phyloP scores from a whole-genome alignment of 2,113 vertebrate species.

The Motacilla tschutschensis region DNA sequence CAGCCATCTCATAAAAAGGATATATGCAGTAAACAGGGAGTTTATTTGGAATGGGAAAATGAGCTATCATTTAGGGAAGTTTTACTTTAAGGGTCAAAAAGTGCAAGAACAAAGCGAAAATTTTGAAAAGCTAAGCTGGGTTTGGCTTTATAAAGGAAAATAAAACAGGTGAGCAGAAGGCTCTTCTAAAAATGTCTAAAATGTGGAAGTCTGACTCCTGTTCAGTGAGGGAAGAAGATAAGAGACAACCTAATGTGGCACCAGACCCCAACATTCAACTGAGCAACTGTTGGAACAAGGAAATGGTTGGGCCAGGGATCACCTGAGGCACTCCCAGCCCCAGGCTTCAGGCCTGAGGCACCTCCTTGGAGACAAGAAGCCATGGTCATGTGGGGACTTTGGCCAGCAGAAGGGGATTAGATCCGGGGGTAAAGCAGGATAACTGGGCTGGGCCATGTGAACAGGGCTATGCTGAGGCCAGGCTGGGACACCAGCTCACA shows the following conservation, averaged over 20 bases:
- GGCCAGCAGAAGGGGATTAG: accelerated
- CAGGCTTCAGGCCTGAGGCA: not conserved
- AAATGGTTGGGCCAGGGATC: not conserved
- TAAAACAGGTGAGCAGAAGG: not conserved
- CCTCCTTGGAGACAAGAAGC: accelerated
- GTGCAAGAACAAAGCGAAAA: not conserved
- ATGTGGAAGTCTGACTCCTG: not conserved
- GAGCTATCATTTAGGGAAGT: not conserved
- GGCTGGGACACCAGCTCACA: not conserved
- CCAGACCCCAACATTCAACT: not conserved
- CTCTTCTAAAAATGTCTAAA: not conserved
- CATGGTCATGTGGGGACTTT: not conserved
- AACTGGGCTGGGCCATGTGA: accelerated
- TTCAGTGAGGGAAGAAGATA: not conserved
- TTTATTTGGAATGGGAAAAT: not conserved
- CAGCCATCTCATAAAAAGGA: conserved; percentile 40
- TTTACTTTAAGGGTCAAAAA: conserved; percentile 9
- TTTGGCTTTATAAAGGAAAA: not conserved
- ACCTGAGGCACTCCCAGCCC: not conserved
- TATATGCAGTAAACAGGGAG: conserved; percentile 13
- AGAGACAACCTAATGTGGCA: not conserved
- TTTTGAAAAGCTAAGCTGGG: not conserved
- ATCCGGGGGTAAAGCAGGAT: not conserved
- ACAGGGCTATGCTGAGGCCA: not conserved
- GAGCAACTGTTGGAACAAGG: not conserved